Evolutionary conservation across 2,113 vertebrate species (phyloP).

Genomic region (Gracilinanus agilis): DNA sequence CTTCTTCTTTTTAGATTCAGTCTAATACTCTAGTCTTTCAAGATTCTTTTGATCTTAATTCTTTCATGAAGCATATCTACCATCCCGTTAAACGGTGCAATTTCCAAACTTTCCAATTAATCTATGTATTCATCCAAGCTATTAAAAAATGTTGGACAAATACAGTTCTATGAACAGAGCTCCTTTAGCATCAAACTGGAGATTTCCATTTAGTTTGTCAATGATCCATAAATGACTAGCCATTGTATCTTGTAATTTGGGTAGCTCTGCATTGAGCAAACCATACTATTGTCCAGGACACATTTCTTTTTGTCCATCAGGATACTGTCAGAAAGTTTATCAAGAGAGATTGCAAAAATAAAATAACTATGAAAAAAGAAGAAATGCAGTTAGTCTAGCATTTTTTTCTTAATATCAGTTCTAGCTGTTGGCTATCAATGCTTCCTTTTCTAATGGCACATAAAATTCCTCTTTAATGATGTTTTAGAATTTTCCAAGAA

Average conservation of each 20-base stretch:
- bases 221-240: too few relatives aligned
- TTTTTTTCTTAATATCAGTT: not conserved
- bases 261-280: not conserved
- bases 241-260: not conserved
- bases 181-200: too few relatives aligned
- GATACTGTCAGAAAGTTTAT: not conserved
- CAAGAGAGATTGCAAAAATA: not conserved
- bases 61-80: too few relatives aligned
- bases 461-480: not conserved
- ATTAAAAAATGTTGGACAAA: too few relatives aligned
- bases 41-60: too few relatives aligned
- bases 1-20: too few relatives aligned
- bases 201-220: too few relatives aligned
- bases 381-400: not conserved
- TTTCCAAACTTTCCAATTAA: too few relatives aligned
- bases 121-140: too few relatives aligned
- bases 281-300: not conserved
- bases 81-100: too few relatives aligned
- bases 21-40: too few relatives aligned
- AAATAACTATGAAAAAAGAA: not conserved
- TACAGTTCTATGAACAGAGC: too few relatives aligned
- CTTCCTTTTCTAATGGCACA: not conserved
- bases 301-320: not conserved
- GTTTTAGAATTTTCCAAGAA: not conserved
- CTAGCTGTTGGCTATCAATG: not conserved